These are phyloP conservation scores for Liodrosophila aerea DNA, from an alignment of 2,888 invertebrate genomes.

Conservation along the genomic window DNA sequence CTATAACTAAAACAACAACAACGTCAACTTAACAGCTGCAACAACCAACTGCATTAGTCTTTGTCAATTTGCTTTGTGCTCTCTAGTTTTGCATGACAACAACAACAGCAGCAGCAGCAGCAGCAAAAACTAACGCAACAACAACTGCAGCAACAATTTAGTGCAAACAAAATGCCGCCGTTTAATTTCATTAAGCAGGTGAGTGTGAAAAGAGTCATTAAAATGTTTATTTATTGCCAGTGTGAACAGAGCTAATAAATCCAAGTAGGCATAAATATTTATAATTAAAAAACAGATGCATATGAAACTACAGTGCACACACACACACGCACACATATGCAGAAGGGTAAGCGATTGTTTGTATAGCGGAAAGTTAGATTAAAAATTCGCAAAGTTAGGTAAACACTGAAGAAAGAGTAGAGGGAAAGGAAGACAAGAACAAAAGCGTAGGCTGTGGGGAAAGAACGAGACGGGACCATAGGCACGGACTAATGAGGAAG, in stretches of 20 bases:
- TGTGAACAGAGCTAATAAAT: constrained; percentile 37
- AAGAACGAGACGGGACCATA: no score
- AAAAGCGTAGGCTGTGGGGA: no score
- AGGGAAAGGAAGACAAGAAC: no score
- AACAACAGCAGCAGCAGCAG: constrained; percentile 14
- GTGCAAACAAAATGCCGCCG: constrained; percentile 68
- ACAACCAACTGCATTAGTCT: constrained; percentile 41
- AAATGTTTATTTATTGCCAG: constrained; percentile 37
- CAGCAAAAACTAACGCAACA: constrained; percentile 13
- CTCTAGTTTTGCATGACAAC: constrained; percentile 42
- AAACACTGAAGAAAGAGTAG: no score
- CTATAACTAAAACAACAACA: constrained; percentile 16
- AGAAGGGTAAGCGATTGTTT: no score
- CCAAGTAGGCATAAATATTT: neutral
- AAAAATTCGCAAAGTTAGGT: no score
- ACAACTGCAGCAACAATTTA: constrained; percentile 32
- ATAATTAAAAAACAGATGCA: constrained; percentile 5
- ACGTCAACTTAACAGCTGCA: neutral
- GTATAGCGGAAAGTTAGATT: no score
- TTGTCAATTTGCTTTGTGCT: constrained; percentile 41
- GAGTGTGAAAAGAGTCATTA: constrained; percentile 57
- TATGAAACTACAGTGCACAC: neutral
- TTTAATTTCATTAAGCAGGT: constrained; percentile 80
- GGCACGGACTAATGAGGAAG: no score
- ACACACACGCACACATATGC: neutral